Conservation (phyloP, 2,888 invertebrate genomes). For the Odontocolon sp. region DNA sequence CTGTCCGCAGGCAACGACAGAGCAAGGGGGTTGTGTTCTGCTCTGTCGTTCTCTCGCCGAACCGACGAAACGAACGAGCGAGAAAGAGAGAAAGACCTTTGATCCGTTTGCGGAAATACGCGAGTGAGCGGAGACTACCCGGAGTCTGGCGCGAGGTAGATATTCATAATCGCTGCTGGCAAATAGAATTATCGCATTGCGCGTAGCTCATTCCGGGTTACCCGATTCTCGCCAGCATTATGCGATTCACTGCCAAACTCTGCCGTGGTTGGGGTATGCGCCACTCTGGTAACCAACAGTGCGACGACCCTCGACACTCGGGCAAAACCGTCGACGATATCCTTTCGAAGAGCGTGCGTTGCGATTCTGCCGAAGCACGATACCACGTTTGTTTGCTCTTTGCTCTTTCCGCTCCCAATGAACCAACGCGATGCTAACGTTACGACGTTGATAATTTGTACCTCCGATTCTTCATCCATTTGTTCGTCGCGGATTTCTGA, state of each 20-base stretch:
- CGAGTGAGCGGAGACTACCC: constrained; percentile 58
- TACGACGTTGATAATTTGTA: not conserved
- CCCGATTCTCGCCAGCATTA: constrained; percentile 49
- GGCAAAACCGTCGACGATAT: constrained; percentile 49
- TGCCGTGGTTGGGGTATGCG: constrained; percentile 6
- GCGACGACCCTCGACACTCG: not conserved
- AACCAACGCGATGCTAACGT: not conserved
- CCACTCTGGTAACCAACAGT: constrained; percentile 8
- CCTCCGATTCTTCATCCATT: no score
- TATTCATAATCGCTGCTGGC: constrained; percentile 79
- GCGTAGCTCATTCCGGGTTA: constrained; percentile 65
- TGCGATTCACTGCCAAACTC: constrained; percentile 39
- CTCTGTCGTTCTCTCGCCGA: constrained; percentile 31
- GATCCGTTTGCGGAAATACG: constrained; percentile 71
- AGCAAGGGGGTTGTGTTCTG: constrained; percentile 8
- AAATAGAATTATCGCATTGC: constrained; percentile 80
- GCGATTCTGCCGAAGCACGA: constrained; percentile 65
- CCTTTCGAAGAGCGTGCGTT: constrained; percentile 65
- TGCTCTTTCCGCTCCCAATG: constrained; percentile 12
- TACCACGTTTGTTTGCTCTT: no score
- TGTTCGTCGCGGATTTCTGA: no score
- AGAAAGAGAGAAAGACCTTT: constrained; percentile 66
- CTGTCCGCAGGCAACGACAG: constrained; percentile 68
- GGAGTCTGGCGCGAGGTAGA: constrained; percentile 76
- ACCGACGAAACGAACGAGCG: constrained; percentile 55